Percentiles rank a stretch among this genome's conserved stretches.
phyloP scores from a whole-genome alignment of 1,140 invertebrate genomes.

The Anthonomus grandis region DNA sequence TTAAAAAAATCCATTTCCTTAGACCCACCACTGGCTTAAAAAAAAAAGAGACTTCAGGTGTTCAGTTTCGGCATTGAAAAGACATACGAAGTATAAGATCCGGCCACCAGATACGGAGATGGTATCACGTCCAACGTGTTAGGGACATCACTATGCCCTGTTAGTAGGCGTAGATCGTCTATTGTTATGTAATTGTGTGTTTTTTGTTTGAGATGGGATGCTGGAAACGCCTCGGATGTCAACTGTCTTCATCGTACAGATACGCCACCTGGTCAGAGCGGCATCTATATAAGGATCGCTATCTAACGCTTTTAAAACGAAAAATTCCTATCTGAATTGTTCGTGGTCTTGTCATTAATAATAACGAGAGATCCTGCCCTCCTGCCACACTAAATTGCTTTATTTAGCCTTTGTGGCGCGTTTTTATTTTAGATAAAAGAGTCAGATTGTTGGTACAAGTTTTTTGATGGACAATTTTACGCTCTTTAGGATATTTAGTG shows the following conservation, averaged over 20 bases:
- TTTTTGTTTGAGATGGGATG: slow-evolving; percentile 48
- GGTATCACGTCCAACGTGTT: slow-evolving; percentile 42
- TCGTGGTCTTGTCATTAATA: slow-evolving; percentile 27
- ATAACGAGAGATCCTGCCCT: slow-evolving; percentile 21
- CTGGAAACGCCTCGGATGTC: slow-evolving; percentile 46
- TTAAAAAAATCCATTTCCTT: too few species aligned
- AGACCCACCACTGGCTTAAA: slow-evolving; percentile 6
- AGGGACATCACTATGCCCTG: slow-evolving; percentile 46
- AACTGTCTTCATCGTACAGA: slow-evolving; percentile 43
- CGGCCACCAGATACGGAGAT: slow-evolving; percentile 39
- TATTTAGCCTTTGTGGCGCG: slow-evolving; percentile 23
- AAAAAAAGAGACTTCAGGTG: slow-evolving; percentile 36
- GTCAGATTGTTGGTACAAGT: slow-evolving; percentile 27
- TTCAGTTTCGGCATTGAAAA: slow-evolving; percentile 40
- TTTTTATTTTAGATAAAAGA: slow-evolving; percentile 25
- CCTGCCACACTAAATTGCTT: slow-evolving; percentile 22
- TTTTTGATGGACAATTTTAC: slow-evolving; percentile 26
- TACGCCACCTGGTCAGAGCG: slow-evolving; percentile 41
- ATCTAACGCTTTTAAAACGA: slow-evolving; percentile 30
- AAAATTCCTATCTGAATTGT: slow-evolving; percentile 34
- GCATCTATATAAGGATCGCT: slow-evolving; percentile 23
- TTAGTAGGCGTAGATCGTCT: slow-evolving; percentile 49
- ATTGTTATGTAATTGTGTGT: slow-evolving; percentile 49
- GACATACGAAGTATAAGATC: too few species aligned
- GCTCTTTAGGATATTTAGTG: slow-evolving; percentile 19